phyloP scores from a whole-genome alignment of 2,888 invertebrate species.

The Julus scandinavius region DNA sequence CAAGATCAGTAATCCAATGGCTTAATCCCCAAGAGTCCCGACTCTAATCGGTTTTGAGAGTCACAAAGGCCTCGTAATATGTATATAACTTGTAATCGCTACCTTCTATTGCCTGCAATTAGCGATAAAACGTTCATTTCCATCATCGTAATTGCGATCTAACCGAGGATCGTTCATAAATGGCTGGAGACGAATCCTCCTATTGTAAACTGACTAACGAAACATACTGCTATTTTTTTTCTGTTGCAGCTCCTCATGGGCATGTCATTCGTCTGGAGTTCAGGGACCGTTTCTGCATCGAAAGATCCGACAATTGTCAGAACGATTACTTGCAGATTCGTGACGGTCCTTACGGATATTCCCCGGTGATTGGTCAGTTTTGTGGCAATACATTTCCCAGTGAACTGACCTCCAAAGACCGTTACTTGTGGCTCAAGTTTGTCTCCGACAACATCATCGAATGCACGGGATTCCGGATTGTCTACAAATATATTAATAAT shows the following conservation, averaged over 20 bases:
- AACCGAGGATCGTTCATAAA: neutral
- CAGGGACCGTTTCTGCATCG: conserved; percentile 79
- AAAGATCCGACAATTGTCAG: conserved; percentile 75
- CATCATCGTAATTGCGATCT: conserved; percentile 33
- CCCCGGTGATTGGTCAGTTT: conserved; percentile 72
- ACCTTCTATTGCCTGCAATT: conserved; percentile 21
- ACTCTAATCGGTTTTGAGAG: conserved; percentile 21
- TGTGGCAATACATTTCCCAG: conserved; percentile 80
- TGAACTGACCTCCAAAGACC: conserved; percentile 77
- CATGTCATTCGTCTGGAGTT: conserved; percentile 77
- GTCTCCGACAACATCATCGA: conserved; percentile 84
- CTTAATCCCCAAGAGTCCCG: conserved; percentile 27
- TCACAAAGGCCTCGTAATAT: conserved; percentile 27
- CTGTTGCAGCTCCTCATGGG: conserved; percentile 65
- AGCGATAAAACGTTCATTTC: conserved; percentile 7
- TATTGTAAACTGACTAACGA: neutral
- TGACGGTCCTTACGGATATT: conserved; percentile 81
- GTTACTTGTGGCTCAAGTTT: conserved; percentile 82
- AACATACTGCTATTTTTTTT: neutral
- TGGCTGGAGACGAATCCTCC: neutral
- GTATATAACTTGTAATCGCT: conserved; percentile 33
- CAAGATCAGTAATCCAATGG: conserved; percentile 21
- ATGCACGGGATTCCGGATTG: conserved; percentile 80
- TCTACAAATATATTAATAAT: conserved; percentile 71
- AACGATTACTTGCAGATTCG: conserved; percentile 85